phyloP scores from a whole-genome alignment of 2,797 vertebrate species.

The Gymnopithys bicolor region DNA sequence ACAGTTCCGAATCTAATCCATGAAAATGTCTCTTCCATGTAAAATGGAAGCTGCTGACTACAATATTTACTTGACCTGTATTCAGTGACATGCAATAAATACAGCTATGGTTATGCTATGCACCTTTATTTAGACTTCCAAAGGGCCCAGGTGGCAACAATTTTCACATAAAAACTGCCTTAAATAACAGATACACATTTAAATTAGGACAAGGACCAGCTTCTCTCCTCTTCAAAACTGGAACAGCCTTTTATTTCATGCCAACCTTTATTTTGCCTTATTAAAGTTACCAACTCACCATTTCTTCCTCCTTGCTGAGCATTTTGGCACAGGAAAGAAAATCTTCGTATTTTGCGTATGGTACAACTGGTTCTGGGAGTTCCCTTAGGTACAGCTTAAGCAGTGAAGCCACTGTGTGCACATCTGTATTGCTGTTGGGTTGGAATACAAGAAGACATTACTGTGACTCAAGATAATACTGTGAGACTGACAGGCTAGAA shows the following conservation, averaged over 20 bases:
- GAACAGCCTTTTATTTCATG: background rate
- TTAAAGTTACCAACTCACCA: conserved; percentile 77
- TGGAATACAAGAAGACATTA: background rate
- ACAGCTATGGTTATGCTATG: background rate
- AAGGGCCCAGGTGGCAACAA: background rate
- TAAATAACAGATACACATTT: background rate
- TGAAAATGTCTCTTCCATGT: background rate
- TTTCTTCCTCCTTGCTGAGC: conserved; percentile 91
- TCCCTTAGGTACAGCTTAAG: conserved; percentile 96
- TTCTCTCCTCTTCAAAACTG: background rate
- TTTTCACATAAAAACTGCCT: background rate
- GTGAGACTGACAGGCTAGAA: background rate
- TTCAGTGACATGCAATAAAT: background rate
- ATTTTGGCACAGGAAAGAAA: conserved; percentile 92
- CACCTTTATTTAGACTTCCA: background rate
- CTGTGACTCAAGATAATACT: background rate
- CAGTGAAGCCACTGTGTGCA: conserved; percentile 95
- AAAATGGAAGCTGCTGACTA: background rate
- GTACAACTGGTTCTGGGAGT: conserved; percentile 94
- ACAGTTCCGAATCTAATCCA: background rate
- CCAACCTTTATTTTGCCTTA: background rate
- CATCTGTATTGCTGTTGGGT: conserved; percentile 90
- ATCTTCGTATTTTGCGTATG: conserved; percentile 92
- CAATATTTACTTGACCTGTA: background rate
- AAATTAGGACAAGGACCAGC: background rate